phyloP scores from a whole-genome alignment of 1,140 invertebrate genomes.

The Drosophila kikkawai region DNA sequence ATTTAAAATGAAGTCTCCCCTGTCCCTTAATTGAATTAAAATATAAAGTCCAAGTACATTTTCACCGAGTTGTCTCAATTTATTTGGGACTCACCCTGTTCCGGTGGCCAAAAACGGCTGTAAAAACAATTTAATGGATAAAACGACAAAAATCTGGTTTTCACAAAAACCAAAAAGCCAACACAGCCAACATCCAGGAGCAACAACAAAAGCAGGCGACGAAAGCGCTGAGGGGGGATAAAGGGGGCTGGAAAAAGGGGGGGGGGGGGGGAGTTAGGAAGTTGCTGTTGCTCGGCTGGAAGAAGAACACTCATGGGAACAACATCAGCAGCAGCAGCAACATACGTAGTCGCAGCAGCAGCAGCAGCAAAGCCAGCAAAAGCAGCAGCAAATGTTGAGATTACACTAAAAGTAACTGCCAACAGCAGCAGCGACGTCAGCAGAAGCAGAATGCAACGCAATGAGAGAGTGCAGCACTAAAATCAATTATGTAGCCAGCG shows the following conservation, averaged over 20 bases:
- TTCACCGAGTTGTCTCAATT: background rate
- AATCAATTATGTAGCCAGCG: constrained; percentile 81
- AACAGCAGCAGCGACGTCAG: constrained; percentile 33
- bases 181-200: constrained; percentile 39
- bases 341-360: constrained; percentile 41
- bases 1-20: background rate
- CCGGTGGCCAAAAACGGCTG: constrained; percentile 68
- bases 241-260: background rate
- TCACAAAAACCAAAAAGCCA: constrained; percentile 73
- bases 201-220: constrained; percentile 53
- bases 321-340: constrained; percentile 37
- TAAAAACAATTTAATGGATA: constrained; percentile 83
- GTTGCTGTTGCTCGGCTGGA: constrained; percentile 58
- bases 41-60: background rate
- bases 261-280: constrained; percentile 44
- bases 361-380: constrained; percentile 37
- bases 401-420: constrained; percentile 81
- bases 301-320: constrained; percentile 60
- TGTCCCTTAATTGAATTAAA: background rate
- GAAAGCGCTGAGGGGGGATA: constrained; percentile 54
- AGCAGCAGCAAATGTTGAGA: constrained; percentile 73
- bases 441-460: constrained; percentile 50
- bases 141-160: constrained; percentile 83
- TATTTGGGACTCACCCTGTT: constrained; percentile 57
- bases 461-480: constrained; percentile 76